Conservation (phyloP, 2,113 vertebrate genomes). For the Cololabis saira region DNA sequence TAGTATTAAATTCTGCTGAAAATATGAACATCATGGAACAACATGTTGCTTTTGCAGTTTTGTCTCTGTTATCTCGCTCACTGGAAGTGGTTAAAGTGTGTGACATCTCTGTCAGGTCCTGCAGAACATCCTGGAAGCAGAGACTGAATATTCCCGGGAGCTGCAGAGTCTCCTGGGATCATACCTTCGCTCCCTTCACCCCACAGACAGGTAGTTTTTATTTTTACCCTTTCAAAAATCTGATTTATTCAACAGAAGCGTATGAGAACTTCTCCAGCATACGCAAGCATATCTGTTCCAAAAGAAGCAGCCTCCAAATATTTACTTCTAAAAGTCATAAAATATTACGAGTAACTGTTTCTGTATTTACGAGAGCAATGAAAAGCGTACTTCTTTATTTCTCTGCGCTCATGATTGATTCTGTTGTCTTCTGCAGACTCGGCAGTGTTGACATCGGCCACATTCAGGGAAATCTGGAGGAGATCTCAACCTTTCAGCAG, state of each 20-base stretch:
- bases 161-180: slow-evolving; percentile 91
- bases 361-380: too few species aligned
- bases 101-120: slow-evolving; percentile 84
- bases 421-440: slow-evolving; percentile 77
- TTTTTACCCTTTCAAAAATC: too few species aligned
- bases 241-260: slow-evolving; percentile 22
- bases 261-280: too few species aligned
- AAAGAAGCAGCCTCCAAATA: too few species aligned
- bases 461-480: slow-evolving; percentile 95
- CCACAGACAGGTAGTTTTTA: slow-evolving; percentile 87
- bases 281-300: too few species aligned
- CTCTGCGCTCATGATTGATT: neutral
- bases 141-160: slow-evolving; percentile 93
- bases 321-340: too few species aligned
- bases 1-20: too few species aligned
- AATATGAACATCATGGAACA: too few species aligned
- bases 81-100: neutral
- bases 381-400: too few species aligned
- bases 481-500: slow-evolving; percentile 96
- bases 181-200: slow-evolving; percentile 90
- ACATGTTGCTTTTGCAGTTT: too few species aligned
- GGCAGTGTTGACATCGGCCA: slow-evolving; percentile 84
- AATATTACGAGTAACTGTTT: too few species aligned
- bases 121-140: slow-evolving; percentile 97
- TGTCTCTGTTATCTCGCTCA: too few species aligned